These are phyloP conservation scores for Neotoxoptera formosana DNA, from an alignment of 1,140 invertebrate species.

Conservation along the genomic window DNA sequence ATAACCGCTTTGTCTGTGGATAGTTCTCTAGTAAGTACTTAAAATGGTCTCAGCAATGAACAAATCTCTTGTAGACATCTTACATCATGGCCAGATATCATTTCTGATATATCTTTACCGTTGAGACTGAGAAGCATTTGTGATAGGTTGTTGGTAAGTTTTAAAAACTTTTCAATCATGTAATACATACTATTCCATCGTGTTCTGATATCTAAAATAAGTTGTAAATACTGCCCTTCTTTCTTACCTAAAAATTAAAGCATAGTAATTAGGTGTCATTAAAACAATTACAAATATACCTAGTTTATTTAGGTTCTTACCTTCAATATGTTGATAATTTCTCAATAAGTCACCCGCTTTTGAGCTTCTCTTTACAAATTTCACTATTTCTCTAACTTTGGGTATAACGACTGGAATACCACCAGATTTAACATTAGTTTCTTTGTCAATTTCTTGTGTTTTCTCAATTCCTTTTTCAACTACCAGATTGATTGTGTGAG, in stretches of 20 bases:
- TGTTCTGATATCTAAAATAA: constrained; percentile 58
- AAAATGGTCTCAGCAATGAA: constrained; percentile 62
- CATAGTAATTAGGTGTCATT: no score
- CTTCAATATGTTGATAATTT: constrained; percentile 60
- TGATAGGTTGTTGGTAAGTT: background rate
- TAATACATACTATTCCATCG: constrained; percentile 61
- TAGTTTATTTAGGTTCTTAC: background rate
- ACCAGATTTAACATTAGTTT: constrained; percentile 50
- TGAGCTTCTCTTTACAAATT: constrained; percentile 63
- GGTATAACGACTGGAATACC: constrained; percentile 51
- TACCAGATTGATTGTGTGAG: constrained; percentile 65
- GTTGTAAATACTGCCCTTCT: background rate
- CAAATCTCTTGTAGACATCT: constrained; percentile 62
- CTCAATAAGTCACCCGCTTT: constrained; percentile 61
- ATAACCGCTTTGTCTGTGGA: constrained; percentile 64
- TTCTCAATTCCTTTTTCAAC: constrained; percentile 60
- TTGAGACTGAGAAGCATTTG: background rate
- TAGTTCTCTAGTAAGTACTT: constrained; percentile 64
- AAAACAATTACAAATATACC: no score
- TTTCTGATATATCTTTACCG: constrained; percentile 58
- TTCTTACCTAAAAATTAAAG: background rate
- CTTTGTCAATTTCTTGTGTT: background rate
- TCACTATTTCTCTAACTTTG: constrained; percentile 63
- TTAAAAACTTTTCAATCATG: constrained; percentile 60
- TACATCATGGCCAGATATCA: constrained; percentile 63